Conservation (phyloP, 1,140 invertebrate genomes). For the Polypedilum pembai region DNA sequence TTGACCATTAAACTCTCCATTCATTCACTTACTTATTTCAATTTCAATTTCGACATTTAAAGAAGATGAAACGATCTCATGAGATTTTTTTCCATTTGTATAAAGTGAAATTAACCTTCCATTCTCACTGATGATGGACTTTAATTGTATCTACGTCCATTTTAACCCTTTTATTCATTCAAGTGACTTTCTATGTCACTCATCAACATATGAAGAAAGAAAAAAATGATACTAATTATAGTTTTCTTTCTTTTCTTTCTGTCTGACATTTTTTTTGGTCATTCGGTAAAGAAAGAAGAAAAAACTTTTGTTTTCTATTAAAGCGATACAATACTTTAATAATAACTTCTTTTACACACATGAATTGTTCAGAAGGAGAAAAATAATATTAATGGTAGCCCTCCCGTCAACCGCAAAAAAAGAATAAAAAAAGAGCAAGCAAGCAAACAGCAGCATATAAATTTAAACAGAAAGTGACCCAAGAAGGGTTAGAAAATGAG, state of each 20-base stretch:
- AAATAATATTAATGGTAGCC: not conserved
- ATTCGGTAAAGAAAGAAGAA: not conserved
- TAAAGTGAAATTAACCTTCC: not conserved
- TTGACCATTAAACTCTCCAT: too few relatives aligned
- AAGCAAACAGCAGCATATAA: not conserved
- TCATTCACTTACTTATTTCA: too few relatives aligned
- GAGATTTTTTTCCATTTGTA: not conserved
- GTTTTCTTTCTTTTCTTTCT: too few relatives aligned
- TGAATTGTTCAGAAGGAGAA: not conserved
- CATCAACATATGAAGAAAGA: not conserved
- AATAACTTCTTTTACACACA: slow-evolving; percentile 12
- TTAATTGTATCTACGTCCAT: slow-evolving; percentile 18
- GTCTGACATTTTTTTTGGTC: not conserved
- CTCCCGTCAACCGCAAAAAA: not conserved
- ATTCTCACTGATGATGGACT: not conserved
- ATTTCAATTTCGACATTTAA: slow-evolving; percentile 15
- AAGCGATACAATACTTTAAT: not conserved
- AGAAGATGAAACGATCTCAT: slow-evolving; percentile 12
- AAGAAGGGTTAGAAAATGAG: slow-evolving; percentile 8
- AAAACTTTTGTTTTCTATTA: slow-evolving; percentile 19
- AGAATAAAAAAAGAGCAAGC: too few relatives aligned
- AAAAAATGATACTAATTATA: slow-evolving; percentile 2
- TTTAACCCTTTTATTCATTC: not conserved
- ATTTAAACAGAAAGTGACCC: not conserved
- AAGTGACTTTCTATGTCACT: not conserved